Evolutionary conservation across 2,797 vertebrate genomes (phyloP).

Genomic region (Clamator glandarius): DNA sequence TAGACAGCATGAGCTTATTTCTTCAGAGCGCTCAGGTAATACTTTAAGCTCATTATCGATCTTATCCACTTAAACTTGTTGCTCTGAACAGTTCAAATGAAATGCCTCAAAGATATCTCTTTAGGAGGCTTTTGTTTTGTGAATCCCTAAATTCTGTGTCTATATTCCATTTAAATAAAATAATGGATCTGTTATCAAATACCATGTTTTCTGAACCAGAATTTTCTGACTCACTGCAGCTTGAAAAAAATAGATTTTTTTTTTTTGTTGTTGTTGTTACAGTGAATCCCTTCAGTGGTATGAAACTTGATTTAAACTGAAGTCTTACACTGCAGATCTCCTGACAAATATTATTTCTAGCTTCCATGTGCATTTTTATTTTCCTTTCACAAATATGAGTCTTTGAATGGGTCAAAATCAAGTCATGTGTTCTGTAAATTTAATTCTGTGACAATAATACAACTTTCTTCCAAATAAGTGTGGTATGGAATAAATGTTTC

Average conservation of each 20-base stretch:
- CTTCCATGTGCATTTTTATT: not conserved
- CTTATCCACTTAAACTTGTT: not conserved
- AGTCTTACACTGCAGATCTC: not conserved
- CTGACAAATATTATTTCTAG: not conserved
- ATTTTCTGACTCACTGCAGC: not conserved
- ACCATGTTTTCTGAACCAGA: not conserved
- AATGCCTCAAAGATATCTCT: not conserved
- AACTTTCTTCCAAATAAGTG: not conserved
- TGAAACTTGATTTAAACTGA: constrained; percentile 36
- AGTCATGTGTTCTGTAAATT: not conserved
- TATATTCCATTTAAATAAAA: constrained; percentile 2
- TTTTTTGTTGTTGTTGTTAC: not conserved
- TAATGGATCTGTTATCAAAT: not conserved
- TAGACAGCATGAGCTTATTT: not conserved
- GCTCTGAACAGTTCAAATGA: not conserved
- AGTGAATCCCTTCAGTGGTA: not conserved
- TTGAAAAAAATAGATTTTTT: not conserved
- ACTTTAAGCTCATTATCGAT: constrained; percentile 9
- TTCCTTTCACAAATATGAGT: not conserved
- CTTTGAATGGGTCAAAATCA: not conserved
- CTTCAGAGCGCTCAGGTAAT: not conserved
- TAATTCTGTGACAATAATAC: not conserved
- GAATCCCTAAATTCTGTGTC: not conserved
- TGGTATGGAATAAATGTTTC: not conserved
- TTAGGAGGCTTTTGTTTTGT: not conserved